Evolutionary conservation across 2,797 vertebrate species (phyloP), one percentile per base, ranked within the genome.

Genomic region (Scyliorhinus canicula): DNA sequence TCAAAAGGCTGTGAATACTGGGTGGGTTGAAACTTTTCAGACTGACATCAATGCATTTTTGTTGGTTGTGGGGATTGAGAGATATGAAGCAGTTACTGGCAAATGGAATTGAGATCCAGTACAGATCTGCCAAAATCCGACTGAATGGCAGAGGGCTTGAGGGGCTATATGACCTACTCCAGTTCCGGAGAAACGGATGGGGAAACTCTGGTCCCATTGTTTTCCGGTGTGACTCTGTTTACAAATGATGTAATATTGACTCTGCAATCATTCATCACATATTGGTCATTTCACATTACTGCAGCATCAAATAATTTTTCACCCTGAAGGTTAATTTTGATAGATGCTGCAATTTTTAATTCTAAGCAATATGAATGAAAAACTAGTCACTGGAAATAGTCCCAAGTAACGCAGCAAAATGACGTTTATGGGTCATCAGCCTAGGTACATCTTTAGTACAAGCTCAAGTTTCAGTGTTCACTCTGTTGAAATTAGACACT

Each of bases 391-490:
- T 91, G 60, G 28, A 65, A 21, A n/a, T 26, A 44, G n/a, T 65
- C 21, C 9, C 57, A n/a, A 44, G n/a, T 91, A 91, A 91, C 63
- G 88, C 88, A 91, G 19, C 88, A 91, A 60, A 91, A 60, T 91
- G n/a, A 91, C 44, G 65, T 65, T 63, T 60, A 12, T 91, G 57
- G 57, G n/a, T 91, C 88, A 91, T 63, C 26, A n/a, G 88, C 40
- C 3, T 44, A 82, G 11, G 19, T 63, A 21, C 19, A 40, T 60
- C 57, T 40, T 40, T 26, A 91, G 88, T 26, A 65, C 9, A 91
- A 44, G n/a, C 88, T 44, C 57, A 40, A n/a, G n/a, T 65, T 91
- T 44, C 57, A 91, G 88, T 88, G 26, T 88, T 88, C 85, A 50
- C 24, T 12, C 57, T 91, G 65, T 40, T 91, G 88, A 91, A 91